phyloP scores from a whole-genome alignment of 2,113 vertebrate species.

The Mesembrinibis cayennensis region DNA sequence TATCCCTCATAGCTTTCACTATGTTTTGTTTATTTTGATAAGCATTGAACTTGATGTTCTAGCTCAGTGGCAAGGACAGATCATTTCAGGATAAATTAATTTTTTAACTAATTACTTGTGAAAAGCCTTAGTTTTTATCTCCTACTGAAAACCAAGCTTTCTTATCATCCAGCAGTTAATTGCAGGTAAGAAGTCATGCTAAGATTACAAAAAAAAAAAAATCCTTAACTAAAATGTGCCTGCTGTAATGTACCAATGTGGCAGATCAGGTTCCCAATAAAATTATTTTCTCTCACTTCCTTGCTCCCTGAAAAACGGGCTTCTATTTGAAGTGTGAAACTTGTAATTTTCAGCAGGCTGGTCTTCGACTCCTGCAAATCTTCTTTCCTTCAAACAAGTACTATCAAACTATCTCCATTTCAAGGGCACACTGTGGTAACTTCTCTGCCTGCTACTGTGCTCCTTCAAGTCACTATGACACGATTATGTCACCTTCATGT shows the following conservation, averaged over 20 bases:
- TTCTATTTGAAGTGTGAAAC: neutral
- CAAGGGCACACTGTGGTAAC: neutral
- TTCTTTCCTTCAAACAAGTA: neutral
- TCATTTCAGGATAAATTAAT: neutral
- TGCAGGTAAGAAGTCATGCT: neutral
- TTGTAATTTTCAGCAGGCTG: neutral
- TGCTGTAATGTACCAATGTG: neutral
- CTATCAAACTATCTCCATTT: neutral
- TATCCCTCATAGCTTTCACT: neutral
- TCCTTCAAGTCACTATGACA: neutral
- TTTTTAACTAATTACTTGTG: neutral
- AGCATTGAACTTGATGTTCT: neutral
- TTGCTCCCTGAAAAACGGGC: neutral
- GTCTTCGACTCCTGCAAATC: neutral
- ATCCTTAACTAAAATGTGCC: neutral
- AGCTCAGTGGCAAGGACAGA: neutral
- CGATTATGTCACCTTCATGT: neutral
- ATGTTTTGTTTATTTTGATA: neutral
- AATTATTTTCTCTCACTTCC: conserved; percentile 4
- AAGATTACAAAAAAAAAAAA: neutral
- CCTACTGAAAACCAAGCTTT: neutral
- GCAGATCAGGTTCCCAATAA: neutral
- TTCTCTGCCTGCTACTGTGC: neutral
- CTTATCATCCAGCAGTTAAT: neutral
- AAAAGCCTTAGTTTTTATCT: neutral